A percentile compares a stretch with the other conserved stretches of the same genome.
These are phyloP conservation scores for Cinclus mexicanus DNA, from an alignment of 2,113 vertebrate species.

Conservation along the genomic window DNA sequence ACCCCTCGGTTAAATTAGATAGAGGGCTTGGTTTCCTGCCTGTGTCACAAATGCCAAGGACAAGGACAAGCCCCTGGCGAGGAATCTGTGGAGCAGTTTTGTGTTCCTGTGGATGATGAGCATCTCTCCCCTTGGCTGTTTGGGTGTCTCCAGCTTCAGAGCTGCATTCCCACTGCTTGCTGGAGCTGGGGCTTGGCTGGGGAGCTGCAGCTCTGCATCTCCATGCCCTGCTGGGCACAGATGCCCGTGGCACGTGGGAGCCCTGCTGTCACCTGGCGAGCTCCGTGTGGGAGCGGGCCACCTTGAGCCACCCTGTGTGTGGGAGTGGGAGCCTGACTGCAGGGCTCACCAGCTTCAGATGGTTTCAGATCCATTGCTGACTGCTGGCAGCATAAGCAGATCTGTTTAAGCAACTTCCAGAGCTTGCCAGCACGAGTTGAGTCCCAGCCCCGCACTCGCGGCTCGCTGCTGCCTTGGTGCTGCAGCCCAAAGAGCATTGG, in stretches of 20 bases:
- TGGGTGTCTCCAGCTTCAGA: neutral
- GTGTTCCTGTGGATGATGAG: neutral
- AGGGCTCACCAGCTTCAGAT: neutral
- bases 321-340: neutral
- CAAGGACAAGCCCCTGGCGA: rapidly evolving
- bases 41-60: rapidly evolving
- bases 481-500: rapidly evolving
- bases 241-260: rapidly evolving
- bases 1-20: rapidly evolving
- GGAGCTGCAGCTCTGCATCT: neutral
- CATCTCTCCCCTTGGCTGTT: neutral
- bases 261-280: neutral
- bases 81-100: neutral
- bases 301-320: neutral
- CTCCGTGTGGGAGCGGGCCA: neutral
- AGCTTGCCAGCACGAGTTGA: neutral
- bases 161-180: neutral
- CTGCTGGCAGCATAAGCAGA: neutral
- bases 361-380: neutral
- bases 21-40: neutral
- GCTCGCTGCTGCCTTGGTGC: neutral
- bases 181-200: neutral
- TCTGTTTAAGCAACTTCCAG: neutral
- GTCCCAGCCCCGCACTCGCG: rapidly evolving
- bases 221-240: neutral